Base-by-base conservation (phyloP, 2,797 vertebrate genomes). In the Liparis tanakae region DNA sequence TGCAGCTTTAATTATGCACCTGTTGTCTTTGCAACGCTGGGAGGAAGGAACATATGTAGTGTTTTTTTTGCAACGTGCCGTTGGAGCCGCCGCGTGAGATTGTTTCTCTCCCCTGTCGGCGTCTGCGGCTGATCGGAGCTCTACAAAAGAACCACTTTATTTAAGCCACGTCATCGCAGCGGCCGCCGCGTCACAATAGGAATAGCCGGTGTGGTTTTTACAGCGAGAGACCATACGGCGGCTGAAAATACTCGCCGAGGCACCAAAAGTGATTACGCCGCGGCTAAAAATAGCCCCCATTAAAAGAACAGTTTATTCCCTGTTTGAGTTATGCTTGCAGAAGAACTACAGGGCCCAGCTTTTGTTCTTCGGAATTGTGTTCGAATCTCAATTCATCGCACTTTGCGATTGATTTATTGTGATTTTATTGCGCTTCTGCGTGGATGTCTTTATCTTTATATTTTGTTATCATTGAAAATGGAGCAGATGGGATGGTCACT, bases 261-360 rank as follows among this genome's bases (percentile, higher is more conserved):
- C 39, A 10, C 51, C 44, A 43, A 55, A 76, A 22, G n/a, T 60
- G 41, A 67, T 64, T 55, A 54, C 41, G 54, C 50, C 13, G 5
- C 10, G 0, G 34, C 70, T 72, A 72, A 71, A 76, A 72, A 39
- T 66, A 65, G 22, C 30, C n/a, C 70, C 55, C 20, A 25, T 63
- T 30, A 58, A 54, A 74, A 53, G 53, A 36, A 22, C 37, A 10
- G 14, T 22, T 56, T 25, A n/a, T 39, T 34, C 39, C 25, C 17
- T 30, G 0, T 44, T 14, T 46, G 20, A 39, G 33, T 15, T 18
- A 17, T 37, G 13, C 36, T 54, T 63, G 3, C 18, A 17, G 13
- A 44, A 41, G 44, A 67, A 44, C 25, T 15, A n/a, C 53, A 66
- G 48, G 22, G 20, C 9, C 20, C 34, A 56, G 65, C 53, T 20